phyloP scores from a whole-genome alignment of 2,888 invertebrate genomes.

The Epirrhoe alternata region DNA sequence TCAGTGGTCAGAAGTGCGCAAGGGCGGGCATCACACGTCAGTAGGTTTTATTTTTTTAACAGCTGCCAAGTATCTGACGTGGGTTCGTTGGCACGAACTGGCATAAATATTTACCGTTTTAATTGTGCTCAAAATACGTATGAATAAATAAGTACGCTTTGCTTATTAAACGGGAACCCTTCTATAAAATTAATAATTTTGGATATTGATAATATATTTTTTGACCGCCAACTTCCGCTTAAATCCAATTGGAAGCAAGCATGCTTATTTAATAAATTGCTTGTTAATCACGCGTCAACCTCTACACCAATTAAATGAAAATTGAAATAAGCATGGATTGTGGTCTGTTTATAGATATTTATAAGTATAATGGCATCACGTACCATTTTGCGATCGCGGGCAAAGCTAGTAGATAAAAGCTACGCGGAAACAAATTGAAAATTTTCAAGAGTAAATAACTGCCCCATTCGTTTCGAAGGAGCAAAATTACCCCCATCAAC shows the following conservation, averaged over 20 bases:
- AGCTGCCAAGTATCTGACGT: slow-evolving; percentile 42
- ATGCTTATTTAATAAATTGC: too few relatives aligned
- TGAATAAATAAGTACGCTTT: slow-evolving; percentile 20
- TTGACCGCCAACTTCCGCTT: too few relatives aligned
- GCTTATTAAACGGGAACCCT: too few relatives aligned
- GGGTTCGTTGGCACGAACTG: slow-evolving; percentile 35
- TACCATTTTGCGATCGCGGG: neutral
- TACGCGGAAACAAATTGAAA: slow-evolving; percentile 20
- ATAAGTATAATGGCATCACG: neutral
- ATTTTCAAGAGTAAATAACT: slow-evolving; percentile 21
- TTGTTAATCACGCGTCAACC: too few relatives aligned
- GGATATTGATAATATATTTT: too few relatives aligned
- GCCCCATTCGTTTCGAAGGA: slow-evolving; percentile 18
- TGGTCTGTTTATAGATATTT: neutral
- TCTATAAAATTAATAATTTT: too few relatives aligned
- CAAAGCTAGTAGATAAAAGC: slow-evolving; percentile 3
- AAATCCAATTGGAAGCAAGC: too few relatives aligned
- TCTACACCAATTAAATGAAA: neutral
- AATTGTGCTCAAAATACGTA: slow-evolving; percentile 30
- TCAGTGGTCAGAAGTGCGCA: slow-evolving; percentile 36
- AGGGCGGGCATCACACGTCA: slow-evolving; percentile 42
- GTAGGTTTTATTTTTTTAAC: slow-evolving; percentile 42
- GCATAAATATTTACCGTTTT: slow-evolving; percentile 39
- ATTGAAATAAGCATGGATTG: too few relatives aligned
- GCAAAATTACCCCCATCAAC: slow-evolving; percentile 24